phyloP scores from a whole-genome alignment of 2,888 invertebrate genomes.

The Cecidostiba fungosa region DNA sequence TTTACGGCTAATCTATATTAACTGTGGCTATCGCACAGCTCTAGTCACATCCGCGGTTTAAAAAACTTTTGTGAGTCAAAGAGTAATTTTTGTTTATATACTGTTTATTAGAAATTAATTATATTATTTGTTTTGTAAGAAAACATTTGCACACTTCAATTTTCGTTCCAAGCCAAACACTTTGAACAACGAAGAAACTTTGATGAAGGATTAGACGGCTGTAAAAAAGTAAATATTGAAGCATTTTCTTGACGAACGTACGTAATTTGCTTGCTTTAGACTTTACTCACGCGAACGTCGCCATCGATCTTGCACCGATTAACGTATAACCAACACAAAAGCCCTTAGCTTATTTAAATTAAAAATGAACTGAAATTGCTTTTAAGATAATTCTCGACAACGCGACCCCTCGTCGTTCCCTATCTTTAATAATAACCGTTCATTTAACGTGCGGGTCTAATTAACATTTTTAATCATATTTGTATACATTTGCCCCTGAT shows the following conservation, averaged over 20 bases:
- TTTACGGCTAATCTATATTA: conserved; percentile 41
- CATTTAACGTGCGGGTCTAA: conserved; percentile 30
- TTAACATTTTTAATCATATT: conserved; percentile 33
- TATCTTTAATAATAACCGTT: conserved; percentile 48
- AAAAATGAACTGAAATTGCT: conserved; percentile 59
- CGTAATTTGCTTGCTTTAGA: conserved; percentile 45
- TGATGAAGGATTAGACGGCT: conserved; percentile 23
- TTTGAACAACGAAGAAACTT: conserved; percentile 25
- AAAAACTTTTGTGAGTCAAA: background rate
- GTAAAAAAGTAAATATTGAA: conserved; percentile 53
- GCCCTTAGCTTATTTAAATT: conserved; percentile 50
- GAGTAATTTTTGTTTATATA: background rate
- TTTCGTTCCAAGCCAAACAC: conserved; percentile 1
- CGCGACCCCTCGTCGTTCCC: conserved; percentile 2
- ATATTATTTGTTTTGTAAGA: background rate
- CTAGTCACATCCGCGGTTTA: background rate
- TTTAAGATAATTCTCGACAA: conserved; percentile 52
- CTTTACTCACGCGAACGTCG: conserved; percentile 56
- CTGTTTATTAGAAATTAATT: background rate
- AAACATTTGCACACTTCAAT: background rate
- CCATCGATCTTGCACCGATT: conserved; percentile 61
- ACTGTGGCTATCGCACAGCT: background rate
- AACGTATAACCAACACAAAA: conserved; percentile 47
- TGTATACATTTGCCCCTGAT: background rate
- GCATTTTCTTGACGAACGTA: conserved; percentile 52